Evolutionary conservation across 1,140 invertebrate species (phyloP), one percentile per base, ranked within the genome.

Genomic region (Seison nebaliae): DNA sequence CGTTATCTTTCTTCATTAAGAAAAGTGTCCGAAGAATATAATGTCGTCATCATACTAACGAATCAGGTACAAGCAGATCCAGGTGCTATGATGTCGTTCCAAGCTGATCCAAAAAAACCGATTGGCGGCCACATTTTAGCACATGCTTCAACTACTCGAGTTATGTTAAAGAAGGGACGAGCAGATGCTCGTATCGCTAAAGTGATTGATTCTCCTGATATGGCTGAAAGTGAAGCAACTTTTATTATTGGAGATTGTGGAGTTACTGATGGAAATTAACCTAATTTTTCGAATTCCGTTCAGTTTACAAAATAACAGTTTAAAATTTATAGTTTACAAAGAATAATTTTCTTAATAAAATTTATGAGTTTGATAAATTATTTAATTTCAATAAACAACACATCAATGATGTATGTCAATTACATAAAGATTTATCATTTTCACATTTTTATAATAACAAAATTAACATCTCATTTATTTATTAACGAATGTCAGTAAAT

Each of bases 31-130:
- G 88, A 96, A 67, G 86, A 94, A 73, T 94, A 86, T 67, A 86
- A 88, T 12, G 77, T 96, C 9, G 91, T 86, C 30, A 80, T 96
- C 16, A 71, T 96, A 5, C 86, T 96, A 43, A 94, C 86, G 0
- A 98, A 96, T 63, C 88, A 98, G 64, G 86, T 98, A n/a, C 84
- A 94, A 0, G 86, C 88, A 11, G 76, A 86, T 62, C 86, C 94
- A 58, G 78, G 77, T 14, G 73, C 75, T 1, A 64, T 68, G 2
- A 78, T 93, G 69, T 58, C 64, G 36, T 94, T 93, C 63, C 69
- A 72, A 19, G 73, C 81, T 1, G 86, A 94, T 59, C 77, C 83
- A 1, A 96, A 96, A 51, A 96, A 96, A 57, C 88, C 91, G 0
- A 86, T 96, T 45, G 91, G 88, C 16, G 88, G 91, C 6, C 77